Conservation (phyloP, 2,113 vertebrate genomes). For the Lipophrys pholis region DNA sequence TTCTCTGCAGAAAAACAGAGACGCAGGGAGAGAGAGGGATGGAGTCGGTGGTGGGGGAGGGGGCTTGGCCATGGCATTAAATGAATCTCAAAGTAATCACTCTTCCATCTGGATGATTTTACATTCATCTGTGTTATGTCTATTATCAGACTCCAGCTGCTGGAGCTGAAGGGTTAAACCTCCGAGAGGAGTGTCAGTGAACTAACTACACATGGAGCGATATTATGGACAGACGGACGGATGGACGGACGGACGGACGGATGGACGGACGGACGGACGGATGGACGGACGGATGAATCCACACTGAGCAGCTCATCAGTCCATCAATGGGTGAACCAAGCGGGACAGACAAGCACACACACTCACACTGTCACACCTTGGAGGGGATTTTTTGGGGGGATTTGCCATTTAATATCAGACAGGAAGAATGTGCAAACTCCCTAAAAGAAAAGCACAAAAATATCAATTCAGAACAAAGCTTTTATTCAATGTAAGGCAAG, state of each 20-base stretch:
- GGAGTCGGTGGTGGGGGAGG: constrained; percentile 57
- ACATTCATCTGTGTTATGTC: constrained; percentile 55
- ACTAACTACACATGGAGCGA: not conserved
- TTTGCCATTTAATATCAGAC: not conserved
- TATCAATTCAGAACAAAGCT: too few relatives aligned
- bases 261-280: too few relatives aligned
- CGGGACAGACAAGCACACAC: too few relatives aligned
- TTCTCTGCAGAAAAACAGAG: constrained; percentile 61
- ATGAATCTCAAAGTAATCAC: constrained; percentile 66
- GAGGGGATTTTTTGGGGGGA: too few relatives aligned
- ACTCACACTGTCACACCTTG: too few relatives aligned
- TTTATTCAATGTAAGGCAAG: too few relatives aligned
- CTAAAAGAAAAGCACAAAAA: not conserved
- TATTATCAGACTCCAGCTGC: constrained; percentile 25
- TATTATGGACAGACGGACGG: too few relatives aligned
- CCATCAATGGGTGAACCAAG: too few relatives aligned
- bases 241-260: too few relatives aligned
- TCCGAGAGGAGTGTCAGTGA: not conserved
- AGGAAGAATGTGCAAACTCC: not conserved
- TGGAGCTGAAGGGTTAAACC: constrained; percentile 32
- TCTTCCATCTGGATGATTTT: constrained; percentile 73
- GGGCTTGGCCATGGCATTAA: constrained; percentile 50
- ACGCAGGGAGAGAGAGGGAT: constrained; percentile 1
- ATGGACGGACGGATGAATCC: too few relatives aligned
- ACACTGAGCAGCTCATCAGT: too few relatives aligned